Percentiles rank a stretch among this genome's conserved stretches.
phyloP scores from a whole-genome alignment of 2,888 invertebrate species.

The Graphium colonna region DNA sequence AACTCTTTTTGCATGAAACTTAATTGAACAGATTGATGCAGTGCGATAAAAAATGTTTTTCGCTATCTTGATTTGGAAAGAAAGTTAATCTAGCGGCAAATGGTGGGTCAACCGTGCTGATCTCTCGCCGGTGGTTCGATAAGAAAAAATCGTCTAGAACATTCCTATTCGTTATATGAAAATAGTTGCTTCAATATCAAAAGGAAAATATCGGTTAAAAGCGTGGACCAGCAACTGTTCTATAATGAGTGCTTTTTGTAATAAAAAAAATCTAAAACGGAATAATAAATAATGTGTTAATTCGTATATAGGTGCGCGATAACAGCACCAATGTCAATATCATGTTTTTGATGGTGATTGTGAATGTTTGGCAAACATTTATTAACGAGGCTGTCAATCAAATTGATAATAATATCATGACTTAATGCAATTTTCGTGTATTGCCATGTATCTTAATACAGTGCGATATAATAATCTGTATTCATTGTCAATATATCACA shows the following conservation, averaged over 20 bases:
- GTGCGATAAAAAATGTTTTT: neutral
- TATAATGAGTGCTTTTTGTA: too few species aligned
- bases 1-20: neutral
- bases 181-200: too few species aligned
- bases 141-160: constrained; percentile 1
- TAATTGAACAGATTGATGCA: neutral
- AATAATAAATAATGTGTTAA: too few species aligned
- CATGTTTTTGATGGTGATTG: neutral
- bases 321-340: neutral
- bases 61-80: constrained; percentile 9
- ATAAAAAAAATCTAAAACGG: too few species aligned
- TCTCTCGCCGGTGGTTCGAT: constrained; percentile 5
- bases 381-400: neutral
- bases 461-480: too few species aligned
- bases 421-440: constrained; percentile 9
- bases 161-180: neutral
- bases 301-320: too few species aligned
- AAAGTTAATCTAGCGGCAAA: constrained; percentile 24
- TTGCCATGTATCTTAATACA: too few species aligned
- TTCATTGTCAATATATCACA: too few species aligned
- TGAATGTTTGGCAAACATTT: constrained; percentile 1
- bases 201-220: too few species aligned
- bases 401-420: constrained; percentile 5
- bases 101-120: constrained; percentile 10
- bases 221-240: too few species aligned